Evolutionary conservation across 2,797 vertebrate genomes (phyloP), one percentile per base, ranked within the genome.

Genomic region (Cryptoprocta ferox): DNA sequence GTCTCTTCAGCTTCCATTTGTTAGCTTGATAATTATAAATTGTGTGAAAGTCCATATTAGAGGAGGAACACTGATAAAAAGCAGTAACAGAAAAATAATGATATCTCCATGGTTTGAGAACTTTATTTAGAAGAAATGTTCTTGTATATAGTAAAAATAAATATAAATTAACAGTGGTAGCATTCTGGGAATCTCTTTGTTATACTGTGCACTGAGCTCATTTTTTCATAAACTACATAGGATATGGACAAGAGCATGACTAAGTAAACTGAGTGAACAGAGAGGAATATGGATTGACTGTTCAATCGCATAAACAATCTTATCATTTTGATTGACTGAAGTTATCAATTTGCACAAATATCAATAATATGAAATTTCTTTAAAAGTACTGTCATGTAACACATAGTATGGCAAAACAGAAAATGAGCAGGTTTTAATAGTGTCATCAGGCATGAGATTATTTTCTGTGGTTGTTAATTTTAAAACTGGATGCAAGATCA

Each of bases 391-490:
- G 6, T 39, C 59, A 61, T 12, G 1, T 39, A 76, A 75, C 71
- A 70, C 3, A 26, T 59, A 50, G 14, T 76, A 13, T 66, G 18
- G 87, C 90, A 92, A 68, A 35, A 66, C 15, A 79, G 88, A 80
- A 89, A 92, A 53, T 65, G 11, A 39, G 0, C 39, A 65, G 3
- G 0, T 93, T 80, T 94, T 91, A 86, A 93, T 89, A 80, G 56
- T 97, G 61, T 92, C 61, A 95, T 91, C 37, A 90, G 26, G 28
- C 30, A 79, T 82, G 82, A 88, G 37, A 96, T 93, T 88, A 89
- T 75, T 89, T 81, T 94, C 65, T 71, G 56, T 91, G 79, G 75
- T 85, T 78, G 96, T 97, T 91, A 97, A 97, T 98, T 96, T 95
- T 91, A 89, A 95, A 95, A 85, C 45, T 93, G 39, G 45, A 28